These are phyloP conservation scores for Rhorus exstirpatorius DNA, from an alignment of 2,888 invertebrate genomes.

Conservation along the genomic window DNA sequence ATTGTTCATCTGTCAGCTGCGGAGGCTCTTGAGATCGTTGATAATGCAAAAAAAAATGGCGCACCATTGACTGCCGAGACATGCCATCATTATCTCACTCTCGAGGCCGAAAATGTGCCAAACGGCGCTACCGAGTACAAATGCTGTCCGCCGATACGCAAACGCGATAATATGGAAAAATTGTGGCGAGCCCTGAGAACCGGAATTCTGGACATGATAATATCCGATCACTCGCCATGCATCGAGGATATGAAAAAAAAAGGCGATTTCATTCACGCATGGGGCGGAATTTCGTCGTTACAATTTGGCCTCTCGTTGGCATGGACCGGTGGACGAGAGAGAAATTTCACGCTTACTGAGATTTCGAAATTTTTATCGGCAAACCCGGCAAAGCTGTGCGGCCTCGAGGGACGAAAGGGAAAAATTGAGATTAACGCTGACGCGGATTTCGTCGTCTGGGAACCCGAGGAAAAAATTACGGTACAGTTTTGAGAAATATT, in stretches of 20 bases:
- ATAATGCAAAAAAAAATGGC: conserved; percentile 87
- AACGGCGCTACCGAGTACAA: conserved; percentile 90
- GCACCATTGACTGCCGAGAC: conserved; percentile 90
- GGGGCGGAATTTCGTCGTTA: conserved; percentile 92
- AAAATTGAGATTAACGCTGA: conserved; percentile 89
- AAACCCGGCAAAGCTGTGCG: conserved; percentile 89
- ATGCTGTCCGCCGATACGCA: conserved; percentile 91
- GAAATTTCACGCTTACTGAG: conserved; percentile 87
- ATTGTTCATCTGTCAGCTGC: conserved; percentile 90
- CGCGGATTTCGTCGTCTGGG: conserved; percentile 91
- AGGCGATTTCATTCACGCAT: conserved; percentile 90
- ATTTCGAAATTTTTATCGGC: conserved; percentile 88
- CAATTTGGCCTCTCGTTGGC: conserved; percentile 91
- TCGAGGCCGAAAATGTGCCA: conserved; percentile 89
- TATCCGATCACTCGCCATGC: conserved; percentile 81
- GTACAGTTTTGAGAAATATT: conserved; percentile 83
- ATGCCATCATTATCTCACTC: conserved; percentile 91
- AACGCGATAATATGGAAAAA: conserved; percentile 88
- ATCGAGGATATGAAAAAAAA: conserved; percentile 82
- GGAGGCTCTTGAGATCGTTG: conserved; percentile 88
- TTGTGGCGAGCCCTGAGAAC: conserved; percentile 89
- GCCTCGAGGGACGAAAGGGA: conserved; percentile 89
- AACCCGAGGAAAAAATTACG: conserved; percentile 88
- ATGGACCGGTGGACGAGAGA: conserved; percentile 89
- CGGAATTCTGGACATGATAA: conserved; percentile 87